These are phyloP conservation scores for Microchirus variegatus DNA, from an alignment of 2,797 vertebrate genomes.

Conservation along the genomic window DNA sequence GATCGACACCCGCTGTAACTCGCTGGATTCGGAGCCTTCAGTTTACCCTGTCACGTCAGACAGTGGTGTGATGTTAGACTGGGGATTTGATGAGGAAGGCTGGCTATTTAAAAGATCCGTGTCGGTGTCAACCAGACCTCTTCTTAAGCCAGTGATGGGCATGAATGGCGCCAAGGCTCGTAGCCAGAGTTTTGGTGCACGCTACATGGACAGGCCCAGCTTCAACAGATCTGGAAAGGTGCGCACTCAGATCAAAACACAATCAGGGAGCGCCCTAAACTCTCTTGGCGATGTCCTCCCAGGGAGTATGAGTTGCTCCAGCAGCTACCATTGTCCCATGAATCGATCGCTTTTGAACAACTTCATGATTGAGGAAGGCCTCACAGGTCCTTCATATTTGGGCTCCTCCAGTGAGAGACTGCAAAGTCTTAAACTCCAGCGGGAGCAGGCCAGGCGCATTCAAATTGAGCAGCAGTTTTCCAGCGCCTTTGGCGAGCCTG, in stretches of 20 bases:
- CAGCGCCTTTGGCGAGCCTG: slow-evolving; percentile 75
- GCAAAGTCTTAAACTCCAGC: slow-evolving; percentile 73
- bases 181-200: slow-evolving; percentile 89
- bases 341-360: slow-evolving; percentile 79
- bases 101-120: slow-evolving; percentile 86
- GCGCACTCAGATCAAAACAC: slow-evolving; percentile 90
- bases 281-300: slow-evolving; percentile 84
- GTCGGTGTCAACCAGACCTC: slow-evolving; percentile 86
- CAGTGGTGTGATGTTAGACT: slow-evolving; percentile 69
- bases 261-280: slow-evolving; percentile 80
- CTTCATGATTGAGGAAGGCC: slow-evolving; percentile 78
- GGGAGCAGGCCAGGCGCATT: slow-evolving; percentile 72
- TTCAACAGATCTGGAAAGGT: slow-evolving; percentile 81
- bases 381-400: slow-evolving; percentile 63
- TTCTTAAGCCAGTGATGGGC: slow-evolving; percentile 90
- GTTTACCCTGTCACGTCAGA: slow-evolving; percentile 59
- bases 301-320: slow-evolving; percentile 78
- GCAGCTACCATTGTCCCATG: slow-evolving; percentile 83
- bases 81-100: slow-evolving; percentile 82
- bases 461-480: slow-evolving; percentile 79
- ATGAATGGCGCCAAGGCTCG: slow-evolving; percentile 94
- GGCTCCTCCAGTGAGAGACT: slow-evolving; percentile 76
- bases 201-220: slow-evolving; percentile 84
- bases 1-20: slow-evolving; percentile 67
- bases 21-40: slow-evolving; percentile 62